Evolutionary conservation across 2,113 vertebrate genomes (phyloP).

Genomic region (Phoenicopterus ruber): DNA sequence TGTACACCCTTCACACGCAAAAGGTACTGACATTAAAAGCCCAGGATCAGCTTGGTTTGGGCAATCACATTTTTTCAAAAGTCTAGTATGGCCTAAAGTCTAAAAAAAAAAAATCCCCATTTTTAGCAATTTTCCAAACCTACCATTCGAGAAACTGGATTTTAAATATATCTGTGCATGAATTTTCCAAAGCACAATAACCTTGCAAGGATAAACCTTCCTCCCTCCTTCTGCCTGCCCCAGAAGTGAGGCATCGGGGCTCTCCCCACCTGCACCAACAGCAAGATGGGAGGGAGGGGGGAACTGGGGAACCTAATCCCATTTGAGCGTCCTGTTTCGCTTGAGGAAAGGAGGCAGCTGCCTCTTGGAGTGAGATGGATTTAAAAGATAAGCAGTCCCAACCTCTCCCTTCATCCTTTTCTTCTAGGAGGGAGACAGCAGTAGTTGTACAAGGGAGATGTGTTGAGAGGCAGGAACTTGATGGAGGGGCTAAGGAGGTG

Average conservation of each 20-base stretch:
- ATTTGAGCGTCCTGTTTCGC: not conserved
- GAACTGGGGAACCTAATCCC: not conserved
- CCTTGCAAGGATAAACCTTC: not conserved
- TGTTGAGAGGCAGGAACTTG: not conserved
- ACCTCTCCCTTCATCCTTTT: not conserved
- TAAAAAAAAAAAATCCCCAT: not conserved
- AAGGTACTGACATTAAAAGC: not conserved
- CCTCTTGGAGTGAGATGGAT: not conserved
- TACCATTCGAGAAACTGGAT: not conserved
- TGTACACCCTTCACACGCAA: not conserved
- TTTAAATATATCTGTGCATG: not conserved
- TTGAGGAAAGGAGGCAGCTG: not conserved
- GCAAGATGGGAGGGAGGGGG: not conserved
- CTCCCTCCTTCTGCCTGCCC: not conserved
- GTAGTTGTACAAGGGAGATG: not conserved
- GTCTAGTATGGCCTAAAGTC: not conserved
- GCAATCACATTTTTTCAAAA: not conserved
- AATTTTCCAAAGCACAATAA: not conserved
- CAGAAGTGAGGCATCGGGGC: rapidly evolving
- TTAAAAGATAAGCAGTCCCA: not conserved
- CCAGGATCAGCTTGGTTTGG: not conserved
- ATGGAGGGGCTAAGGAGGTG: too few relatives aligned
- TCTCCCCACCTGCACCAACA: not conserved
- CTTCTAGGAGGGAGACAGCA: not conserved
- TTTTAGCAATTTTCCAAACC: not conserved